Evolutionary conservation across 1,140 invertebrate genomes (phyloP), one percentile per base, ranked within the genome.

Genomic region (Bombus polaris): DNA sequence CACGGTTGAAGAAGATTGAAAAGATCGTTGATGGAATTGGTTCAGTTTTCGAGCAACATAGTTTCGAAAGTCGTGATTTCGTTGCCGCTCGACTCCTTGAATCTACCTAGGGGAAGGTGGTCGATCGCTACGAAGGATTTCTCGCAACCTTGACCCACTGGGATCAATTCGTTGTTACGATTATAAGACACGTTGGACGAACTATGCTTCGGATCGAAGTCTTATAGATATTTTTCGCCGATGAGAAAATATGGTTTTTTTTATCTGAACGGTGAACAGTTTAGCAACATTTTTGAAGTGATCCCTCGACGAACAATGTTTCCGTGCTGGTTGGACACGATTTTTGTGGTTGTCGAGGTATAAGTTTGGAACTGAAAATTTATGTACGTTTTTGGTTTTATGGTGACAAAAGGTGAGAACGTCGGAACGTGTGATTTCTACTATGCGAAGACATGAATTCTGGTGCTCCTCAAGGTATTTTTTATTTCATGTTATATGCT

Each of bases 381-480:
- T 35, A 2, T 3, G n/a, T 42, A 59, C 22, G 22, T 25, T 37
- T 12, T 47, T 53, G 9, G 5, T 47, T 18, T 47, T 39, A 65
- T 35, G 62, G 32, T 82, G 62, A 73, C 66, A 37, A 76, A 18
- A 65, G 75, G 84, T 81, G 89, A 44, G 18, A 71, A 18, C 44
- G 65, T 72, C 83, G 28, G 83, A 90, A 53, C 47, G 18, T 88
- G 91, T 89, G 87, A 87, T 44, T 85, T 68, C 65, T 89, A 91
- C 87, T 91, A 92, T 92, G 91, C 91, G 68, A 87, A 92, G 83
- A 88, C 44, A 92, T 92, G 91, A 89, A 71, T 85, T 62, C 78
- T 72, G 79, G 68, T 84, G 70, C n/a, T 91, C 44, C 65, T 72
- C 83, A 87, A 91, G 91, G 91, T 92, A 85, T 2, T 44, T 35